These are phyloP conservation scores for Crax fasciolata DNA, from an alignment of 2,797 vertebrate genomes.

Conservation along the genomic window DNA sequence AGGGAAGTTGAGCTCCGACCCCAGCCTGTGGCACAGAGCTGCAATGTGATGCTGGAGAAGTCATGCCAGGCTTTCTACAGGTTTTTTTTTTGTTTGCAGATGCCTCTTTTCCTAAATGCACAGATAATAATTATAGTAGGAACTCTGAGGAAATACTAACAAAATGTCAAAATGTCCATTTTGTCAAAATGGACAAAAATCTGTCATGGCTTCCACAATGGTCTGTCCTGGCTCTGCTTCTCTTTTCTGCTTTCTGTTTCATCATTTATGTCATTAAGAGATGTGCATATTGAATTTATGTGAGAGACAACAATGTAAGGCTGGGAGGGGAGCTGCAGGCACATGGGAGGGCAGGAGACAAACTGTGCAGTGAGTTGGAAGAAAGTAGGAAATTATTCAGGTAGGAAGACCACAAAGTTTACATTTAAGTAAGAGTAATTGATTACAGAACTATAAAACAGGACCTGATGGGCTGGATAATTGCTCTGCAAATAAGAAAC, in stretches of 20 bases:
- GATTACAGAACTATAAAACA: background rate
- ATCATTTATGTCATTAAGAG: background rate
- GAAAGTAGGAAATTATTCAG: background rate
- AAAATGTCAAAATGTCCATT: background rate
- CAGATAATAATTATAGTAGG: background rate
- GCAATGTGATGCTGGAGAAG: background rate
- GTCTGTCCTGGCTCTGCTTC: background rate
- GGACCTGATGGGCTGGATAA: background rate
- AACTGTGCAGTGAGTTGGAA: background rate
- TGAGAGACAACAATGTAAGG: background rate
- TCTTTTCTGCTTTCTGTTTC: background rate
- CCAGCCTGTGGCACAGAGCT: background rate
- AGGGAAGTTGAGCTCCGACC: background rate
- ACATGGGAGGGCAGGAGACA: background rate
- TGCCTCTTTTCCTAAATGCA: background rate
- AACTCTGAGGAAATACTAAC: background rate
- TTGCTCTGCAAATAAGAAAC: background rate
- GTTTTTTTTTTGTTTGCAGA: background rate
- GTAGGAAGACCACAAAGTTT: background rate
- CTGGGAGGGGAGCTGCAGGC: background rate
- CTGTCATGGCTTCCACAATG: accelerated
- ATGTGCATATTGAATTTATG: background rate
- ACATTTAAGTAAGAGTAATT: background rate
- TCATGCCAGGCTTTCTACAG: background rate
- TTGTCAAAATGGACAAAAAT: background rate